These are phyloP conservation scores for Carabus problematicus DNA, from an alignment of 2,888 invertebrate species.

Conservation along the genomic window DNA sequence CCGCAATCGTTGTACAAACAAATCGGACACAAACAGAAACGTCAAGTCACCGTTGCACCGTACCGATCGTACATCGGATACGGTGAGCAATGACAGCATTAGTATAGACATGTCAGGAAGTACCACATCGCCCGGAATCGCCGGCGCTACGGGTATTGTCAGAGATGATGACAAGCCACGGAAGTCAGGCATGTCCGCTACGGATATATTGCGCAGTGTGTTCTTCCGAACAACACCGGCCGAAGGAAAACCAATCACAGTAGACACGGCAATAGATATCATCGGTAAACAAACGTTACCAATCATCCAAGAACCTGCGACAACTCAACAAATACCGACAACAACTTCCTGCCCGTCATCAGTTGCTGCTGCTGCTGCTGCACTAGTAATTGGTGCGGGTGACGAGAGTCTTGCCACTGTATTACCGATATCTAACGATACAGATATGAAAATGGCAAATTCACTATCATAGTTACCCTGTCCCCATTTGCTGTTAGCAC, in stretches of 20 bases:
- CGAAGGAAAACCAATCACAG: not conserved
- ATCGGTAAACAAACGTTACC: not conserved
- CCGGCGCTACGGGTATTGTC: not conserved
- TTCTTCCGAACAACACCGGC: slow-evolving; percentile 60
- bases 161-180: slow-evolving; percentile 51
- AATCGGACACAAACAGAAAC: slow-evolving; percentile 41
- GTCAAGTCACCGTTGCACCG: slow-evolving; percentile 44
- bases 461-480: too few relatives aligned
- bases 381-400: not conserved
- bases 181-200: slow-evolving; percentile 59
- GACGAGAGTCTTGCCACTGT: too few relatives aligned
- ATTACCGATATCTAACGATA: too few relatives aligned
- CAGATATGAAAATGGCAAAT: too few relatives aligned
- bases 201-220: slow-evolving; percentile 62
- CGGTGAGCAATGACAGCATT: slow-evolving; percentile 57
- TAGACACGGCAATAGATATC: too few relatives aligned
- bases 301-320: slow-evolving; percentile 3
- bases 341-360: not conserved
- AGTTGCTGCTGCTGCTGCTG: not conserved
- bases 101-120: slow-evolving; percentile 54
- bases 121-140: slow-evolving; percentile 4
- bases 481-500: too few relatives aligned
- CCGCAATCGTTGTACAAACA: slow-evolving; percentile 51
- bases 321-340: not conserved
- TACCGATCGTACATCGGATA: slow-evolving; percentile 51